Evolutionary conservation across 2,113 vertebrate genomes (phyloP).

Genomic region (Ibidorhyncha struthersii): DNA sequence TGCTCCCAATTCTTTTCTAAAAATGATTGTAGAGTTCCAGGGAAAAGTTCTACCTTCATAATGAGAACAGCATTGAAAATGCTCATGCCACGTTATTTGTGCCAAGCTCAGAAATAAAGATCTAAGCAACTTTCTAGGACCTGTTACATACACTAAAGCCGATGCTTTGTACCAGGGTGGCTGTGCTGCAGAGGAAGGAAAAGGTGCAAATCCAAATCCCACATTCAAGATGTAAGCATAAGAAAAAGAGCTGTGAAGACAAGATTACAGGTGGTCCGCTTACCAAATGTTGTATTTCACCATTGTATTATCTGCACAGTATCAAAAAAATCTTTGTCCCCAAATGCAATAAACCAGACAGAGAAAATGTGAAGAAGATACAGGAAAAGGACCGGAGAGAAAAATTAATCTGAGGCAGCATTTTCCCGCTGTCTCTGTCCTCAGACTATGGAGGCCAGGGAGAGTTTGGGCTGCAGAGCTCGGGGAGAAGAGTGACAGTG

Average conservation of each 20-base stretch:
- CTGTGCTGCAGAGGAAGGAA: neutral
- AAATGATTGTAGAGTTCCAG: constrained; percentile 16
- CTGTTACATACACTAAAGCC: constrained; percentile 17
- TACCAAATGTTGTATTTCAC: neutral
- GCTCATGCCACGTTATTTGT: constrained; percentile 40
- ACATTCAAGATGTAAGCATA: neutral
- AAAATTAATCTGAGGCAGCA: neutral
- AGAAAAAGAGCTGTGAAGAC: neutral
- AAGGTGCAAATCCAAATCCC: constrained; percentile 31
- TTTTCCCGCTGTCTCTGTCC: neutral
- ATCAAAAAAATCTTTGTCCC: neutral
- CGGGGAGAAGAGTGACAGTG: neutral
- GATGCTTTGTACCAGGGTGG: neutral
- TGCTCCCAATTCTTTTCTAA: constrained; percentile 50
- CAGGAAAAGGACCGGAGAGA: neutral
- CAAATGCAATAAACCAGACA: neutral
- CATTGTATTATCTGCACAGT: neutral
- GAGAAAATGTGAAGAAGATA: neutral
- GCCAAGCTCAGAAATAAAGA: constrained; percentile 48
- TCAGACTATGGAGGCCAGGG: neutral
- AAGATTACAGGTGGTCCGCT: constrained; percentile 33
- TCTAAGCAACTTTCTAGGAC: constrained; percentile 41
- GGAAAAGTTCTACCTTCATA: constrained; percentile 44
- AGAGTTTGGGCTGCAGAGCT: neutral
- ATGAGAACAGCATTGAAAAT: constrained; percentile 46